phyloP scores from a whole-genome alignment of 2,888 invertebrate genomes.

The Acholoe squamosa region DNA sequence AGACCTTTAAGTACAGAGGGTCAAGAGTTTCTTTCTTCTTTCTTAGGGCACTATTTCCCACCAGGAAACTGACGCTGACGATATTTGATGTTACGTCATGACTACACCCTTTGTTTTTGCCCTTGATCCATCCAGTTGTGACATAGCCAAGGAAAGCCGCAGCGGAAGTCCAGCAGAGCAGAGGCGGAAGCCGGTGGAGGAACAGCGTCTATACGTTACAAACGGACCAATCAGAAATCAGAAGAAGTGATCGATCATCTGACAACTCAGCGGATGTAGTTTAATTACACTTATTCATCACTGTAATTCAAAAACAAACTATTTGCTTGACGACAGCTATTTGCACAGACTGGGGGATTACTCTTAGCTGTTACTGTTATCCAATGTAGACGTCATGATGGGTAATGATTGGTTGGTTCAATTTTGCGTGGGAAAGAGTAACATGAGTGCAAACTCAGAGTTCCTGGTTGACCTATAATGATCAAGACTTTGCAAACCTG shows the following conservation, averaged over 20 bases:
- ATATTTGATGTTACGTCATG: too few relatives aligned
- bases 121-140: too few relatives aligned
- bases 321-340: not conserved
- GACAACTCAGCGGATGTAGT: slow-evolving; percentile 16
- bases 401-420: not conserved
- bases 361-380: not conserved
- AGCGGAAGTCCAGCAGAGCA: not conserved
- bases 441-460: too few relatives aligned
- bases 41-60: too few relatives aligned
- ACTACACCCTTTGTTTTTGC: too few relatives aligned
- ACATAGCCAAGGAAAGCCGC: not conserved
- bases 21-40: too few relatives aligned
- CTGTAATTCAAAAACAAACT: not conserved
- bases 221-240: slow-evolving; percentile 9
- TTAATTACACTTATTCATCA: slow-evolving; percentile 32
- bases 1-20: too few relatives aligned
- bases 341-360: not conserved
- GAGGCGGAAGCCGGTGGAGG: not conserved
- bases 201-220: not conserved
- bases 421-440: not conserved
- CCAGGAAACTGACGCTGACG: too few relatives aligned
- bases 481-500: too few relatives aligned
- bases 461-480: too few relatives aligned
- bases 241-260: not conserved
- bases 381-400: not conserved